Conservation (phyloP, 1,140 invertebrate genomes). For the Harpegnathos saltator region DNA sequence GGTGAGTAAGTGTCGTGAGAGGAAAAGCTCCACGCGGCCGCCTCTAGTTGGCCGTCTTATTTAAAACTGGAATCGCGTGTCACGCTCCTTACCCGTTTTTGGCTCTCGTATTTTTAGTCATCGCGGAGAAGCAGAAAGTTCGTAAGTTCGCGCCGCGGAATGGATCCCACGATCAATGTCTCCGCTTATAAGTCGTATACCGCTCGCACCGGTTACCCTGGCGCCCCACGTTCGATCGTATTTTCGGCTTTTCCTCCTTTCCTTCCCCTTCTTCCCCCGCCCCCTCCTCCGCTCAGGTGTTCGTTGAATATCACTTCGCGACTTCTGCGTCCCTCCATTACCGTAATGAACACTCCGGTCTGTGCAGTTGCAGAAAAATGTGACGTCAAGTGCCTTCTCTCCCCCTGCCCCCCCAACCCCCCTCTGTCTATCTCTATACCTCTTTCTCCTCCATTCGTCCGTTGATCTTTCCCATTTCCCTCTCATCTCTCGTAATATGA, state of each 20-base stretch:
- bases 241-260: constrained; percentile 19
- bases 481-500: constrained; percentile 6
- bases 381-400: constrained; percentile 4
- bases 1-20: constrained; percentile 15
- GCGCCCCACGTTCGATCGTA: background rate
- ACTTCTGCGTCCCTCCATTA: constrained; percentile 72
- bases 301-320: constrained; percentile 57
- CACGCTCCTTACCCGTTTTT: background rate
- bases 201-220: too few relatives aligned
- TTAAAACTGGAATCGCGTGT: constrained; percentile 24
- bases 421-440: too few relatives aligned
- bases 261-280: background rate
- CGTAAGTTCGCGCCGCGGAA: background rate
- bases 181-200: too few relatives aligned
- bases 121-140: background rate
- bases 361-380: constrained; percentile 53
- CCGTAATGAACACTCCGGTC: constrained; percentile 73
- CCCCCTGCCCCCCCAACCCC: background rate
- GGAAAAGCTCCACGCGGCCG: background rate
- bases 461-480: constrained; percentile 7
- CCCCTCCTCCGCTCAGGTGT: background rate
- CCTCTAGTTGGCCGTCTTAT: constrained; percentile 9
- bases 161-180: too few relatives aligned
- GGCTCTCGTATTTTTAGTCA: background rate
- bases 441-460: background rate